Conservation (phyloP, 2,888 invertebrate species). For the Hartigia nigra region DNA sequence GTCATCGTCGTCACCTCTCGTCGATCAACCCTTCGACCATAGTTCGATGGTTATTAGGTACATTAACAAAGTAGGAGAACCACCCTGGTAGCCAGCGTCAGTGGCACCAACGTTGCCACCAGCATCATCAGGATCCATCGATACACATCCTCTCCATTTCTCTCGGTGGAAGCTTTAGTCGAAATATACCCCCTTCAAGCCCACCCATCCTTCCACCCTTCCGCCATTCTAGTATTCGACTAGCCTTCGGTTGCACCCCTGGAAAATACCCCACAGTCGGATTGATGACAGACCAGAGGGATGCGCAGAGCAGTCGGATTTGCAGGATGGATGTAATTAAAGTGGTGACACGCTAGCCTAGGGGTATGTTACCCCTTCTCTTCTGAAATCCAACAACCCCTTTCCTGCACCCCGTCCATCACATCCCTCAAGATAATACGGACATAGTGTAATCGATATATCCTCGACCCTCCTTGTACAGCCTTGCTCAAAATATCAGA, state of each 20-base stretch:
- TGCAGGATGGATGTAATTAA: slow-evolving; percentile 62
- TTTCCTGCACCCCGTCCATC: slow-evolving; percentile 45
- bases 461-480: slow-evolving; percentile 37
- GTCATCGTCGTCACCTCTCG: background rate
- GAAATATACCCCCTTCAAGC: background rate
- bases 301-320: slow-evolving; percentile 36
- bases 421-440: slow-evolving; percentile 58
- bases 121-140: background rate
- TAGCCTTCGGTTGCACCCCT: background rate
- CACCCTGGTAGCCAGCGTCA: background rate
- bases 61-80: background rate
- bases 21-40: background rate
- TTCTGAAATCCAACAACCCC: slow-evolving; percentile 44
- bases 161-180: background rate
- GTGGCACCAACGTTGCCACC: background rate
- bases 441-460: slow-evolving; percentile 59
- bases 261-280: slow-evolving; percentile 41
- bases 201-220: background rate
- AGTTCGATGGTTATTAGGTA: background rate
- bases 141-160: background rate
- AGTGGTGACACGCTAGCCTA: slow-evolving; percentile 62
- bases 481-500: background rate
- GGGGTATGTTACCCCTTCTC: slow-evolving; percentile 42
- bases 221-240: background rate
- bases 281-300: slow-evolving; percentile 29